phyloP scores from a whole-genome alignment of 2,888 invertebrate genomes.

The Dicyrtoma fusca region DNA sequence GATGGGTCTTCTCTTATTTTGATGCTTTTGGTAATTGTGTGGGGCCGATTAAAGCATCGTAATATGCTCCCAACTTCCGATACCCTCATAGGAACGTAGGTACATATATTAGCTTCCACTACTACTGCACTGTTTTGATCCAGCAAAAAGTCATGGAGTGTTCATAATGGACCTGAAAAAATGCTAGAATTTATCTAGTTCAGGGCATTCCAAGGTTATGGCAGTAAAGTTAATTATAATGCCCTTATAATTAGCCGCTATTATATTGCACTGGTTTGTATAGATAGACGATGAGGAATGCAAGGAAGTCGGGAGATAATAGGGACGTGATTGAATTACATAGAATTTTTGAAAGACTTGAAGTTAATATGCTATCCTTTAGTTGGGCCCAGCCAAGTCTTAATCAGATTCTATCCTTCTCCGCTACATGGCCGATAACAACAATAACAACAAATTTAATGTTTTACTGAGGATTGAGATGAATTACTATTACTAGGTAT shows the following conservation, averaged over 20 bases:
- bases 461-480: conserved; percentile 19
- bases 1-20: neutral
- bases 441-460: conserved; percentile 20
- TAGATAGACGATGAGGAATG: neutral
- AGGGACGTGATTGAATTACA: conserved; percentile 24
- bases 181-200: conserved; percentile 4
- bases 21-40: too few species aligned
- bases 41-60: too few species aligned
- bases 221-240: conserved; percentile 29
- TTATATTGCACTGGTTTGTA: neutral
- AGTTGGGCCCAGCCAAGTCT: neutral
- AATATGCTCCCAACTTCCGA: too few species aligned
- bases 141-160: too few species aligned
- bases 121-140: too few species aligned
- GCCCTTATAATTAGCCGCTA: neutral
- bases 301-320: neutral
- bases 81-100: too few species aligned
- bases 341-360: neutral
- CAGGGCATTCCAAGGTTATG: conserved; percentile 27
- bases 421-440: neutral
- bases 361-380: too few species aligned
- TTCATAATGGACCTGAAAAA: conserved; percentile 1
- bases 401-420: conserved; percentile 16
- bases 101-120: too few species aligned
- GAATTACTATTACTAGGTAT: conserved; percentile 14